These are phyloP conservation scores for Pardalotus punctatus DNA, from an alignment of 2,113 vertebrate genomes.

Conservation along the genomic window DNA sequence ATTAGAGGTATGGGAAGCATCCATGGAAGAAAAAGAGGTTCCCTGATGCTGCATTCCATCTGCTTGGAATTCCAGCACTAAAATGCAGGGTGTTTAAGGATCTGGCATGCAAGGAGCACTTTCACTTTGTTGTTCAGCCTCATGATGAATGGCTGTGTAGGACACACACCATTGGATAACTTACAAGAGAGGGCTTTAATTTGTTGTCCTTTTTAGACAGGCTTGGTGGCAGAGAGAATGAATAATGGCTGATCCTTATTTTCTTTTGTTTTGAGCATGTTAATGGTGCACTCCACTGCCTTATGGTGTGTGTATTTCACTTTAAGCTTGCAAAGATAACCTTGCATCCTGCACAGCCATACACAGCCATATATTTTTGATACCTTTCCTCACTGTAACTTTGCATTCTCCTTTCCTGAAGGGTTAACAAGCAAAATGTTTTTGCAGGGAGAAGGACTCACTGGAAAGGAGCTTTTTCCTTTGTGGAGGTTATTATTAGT, in stretches of 20 bases:
- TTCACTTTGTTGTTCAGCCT: neutral
- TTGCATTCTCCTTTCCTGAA: neutral
- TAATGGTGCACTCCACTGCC: neutral
- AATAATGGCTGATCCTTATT: neutral
- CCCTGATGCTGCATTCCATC: neutral
- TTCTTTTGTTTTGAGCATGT: constrained; percentile 22
- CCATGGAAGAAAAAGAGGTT: neutral
- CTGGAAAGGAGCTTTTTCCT: neutral
- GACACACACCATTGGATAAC: neutral
- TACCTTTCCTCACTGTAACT: neutral
- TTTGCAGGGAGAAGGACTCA: neutral
- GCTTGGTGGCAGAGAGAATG: neutral
- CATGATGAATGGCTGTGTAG: neutral
- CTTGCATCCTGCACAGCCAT: neutral
- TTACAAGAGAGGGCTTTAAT: neutral
- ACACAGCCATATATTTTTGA: neutral
- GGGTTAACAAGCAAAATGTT: neutral
- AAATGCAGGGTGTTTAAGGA: neutral
- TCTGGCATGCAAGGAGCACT: neutral
- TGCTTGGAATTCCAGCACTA: neutral
- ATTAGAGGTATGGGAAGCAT: neutral
- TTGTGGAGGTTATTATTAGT: neutral
- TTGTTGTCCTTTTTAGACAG: neutral
- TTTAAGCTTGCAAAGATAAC: neutral
- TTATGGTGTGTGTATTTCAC: neutral